These are phyloP conservation scores for Drosophila kambysellisi DNA, from an alignment of 2,888 invertebrate species.

Conservation along the genomic window DNA sequence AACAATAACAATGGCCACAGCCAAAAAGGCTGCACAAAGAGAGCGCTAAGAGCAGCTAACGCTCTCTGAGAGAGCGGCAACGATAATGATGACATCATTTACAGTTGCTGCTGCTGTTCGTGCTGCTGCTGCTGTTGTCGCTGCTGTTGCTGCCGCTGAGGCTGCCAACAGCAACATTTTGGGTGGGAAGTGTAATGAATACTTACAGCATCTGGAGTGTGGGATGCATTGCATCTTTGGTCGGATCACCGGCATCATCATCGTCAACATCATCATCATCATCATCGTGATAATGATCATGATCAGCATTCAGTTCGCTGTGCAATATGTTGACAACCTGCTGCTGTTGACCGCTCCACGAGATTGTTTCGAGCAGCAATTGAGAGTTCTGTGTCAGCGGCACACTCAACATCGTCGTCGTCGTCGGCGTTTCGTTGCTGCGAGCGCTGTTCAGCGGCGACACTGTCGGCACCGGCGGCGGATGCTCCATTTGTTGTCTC, in stretches of 20 bases:
- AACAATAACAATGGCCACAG: slow-evolving; percentile 33
- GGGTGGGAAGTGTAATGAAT: slow-evolving; percentile 4
- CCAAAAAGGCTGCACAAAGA: slow-evolving; percentile 17
- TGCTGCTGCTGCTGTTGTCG: not conserved
- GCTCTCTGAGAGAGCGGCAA: slow-evolving; percentile 35
- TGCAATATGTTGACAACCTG: slow-evolving; percentile 47
- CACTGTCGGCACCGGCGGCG: slow-evolving; percentile 54
- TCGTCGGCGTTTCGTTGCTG: not conserved
- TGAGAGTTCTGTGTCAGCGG: slow-evolving; percentile 57
- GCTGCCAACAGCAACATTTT: not conserved
- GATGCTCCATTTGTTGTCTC: slow-evolving; percentile 40
- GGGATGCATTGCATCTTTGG: slow-evolving; percentile 33
- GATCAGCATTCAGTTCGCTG: slow-evolving; percentile 1
- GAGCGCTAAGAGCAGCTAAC: slow-evolving; percentile 36
- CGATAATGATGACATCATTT: slow-evolving; percentile 70
- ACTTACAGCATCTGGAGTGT: slow-evolving; percentile 65
- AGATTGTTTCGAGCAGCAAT: slow-evolving; percentile 40
- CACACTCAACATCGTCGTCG: slow-evolving; percentile 5
- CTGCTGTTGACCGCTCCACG: slow-evolving; percentile 44
- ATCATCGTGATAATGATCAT: not conserved
- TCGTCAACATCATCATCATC: slow-evolving; percentile 15
- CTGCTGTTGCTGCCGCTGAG: slow-evolving; percentile 15
- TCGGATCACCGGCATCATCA: slow-evolving; percentile 24
- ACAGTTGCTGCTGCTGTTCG: slow-evolving; percentile 35
- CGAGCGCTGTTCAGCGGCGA: slow-evolving; percentile 54